These are phyloP conservation scores for Pheosia tremula DNA, from an alignment of 2,888 invertebrate species.

Conservation along the genomic window DNA sequence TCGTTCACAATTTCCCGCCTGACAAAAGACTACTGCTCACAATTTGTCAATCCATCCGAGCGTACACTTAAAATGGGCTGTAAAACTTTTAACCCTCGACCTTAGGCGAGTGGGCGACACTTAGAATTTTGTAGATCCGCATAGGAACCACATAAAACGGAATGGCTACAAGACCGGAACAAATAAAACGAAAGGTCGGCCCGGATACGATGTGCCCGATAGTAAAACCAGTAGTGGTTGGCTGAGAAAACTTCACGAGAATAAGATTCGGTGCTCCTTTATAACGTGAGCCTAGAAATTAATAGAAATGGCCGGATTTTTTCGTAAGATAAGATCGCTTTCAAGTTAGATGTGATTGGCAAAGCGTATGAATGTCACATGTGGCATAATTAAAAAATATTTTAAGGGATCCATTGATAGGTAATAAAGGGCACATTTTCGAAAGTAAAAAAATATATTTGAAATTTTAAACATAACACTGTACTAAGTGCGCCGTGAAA, in stretches of 20 bases:
- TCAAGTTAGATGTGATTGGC: slow-evolving; percentile 3
- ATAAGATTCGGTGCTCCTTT: slow-evolving; percentile 34
- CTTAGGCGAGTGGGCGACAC: slow-evolving; percentile 41
- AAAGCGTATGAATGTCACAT: slow-evolving; percentile 4
- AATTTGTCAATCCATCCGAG: slow-evolving; percentile 64
- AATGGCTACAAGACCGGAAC: slow-evolving; percentile 56
- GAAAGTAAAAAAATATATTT: too few relatives aligned
- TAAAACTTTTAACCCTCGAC: slow-evolving; percentile 69
- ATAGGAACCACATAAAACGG: slow-evolving; percentile 61
- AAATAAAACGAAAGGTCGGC: slow-evolving; percentile 60
- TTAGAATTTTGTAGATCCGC: slow-evolving; percentile 46
- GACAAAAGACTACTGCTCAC: slow-evolving; percentile 45
- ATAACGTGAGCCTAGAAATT: slow-evolving; percentile 26
- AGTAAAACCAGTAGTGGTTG: slow-evolving; percentile 37
- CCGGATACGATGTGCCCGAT: slow-evolving; percentile 49
- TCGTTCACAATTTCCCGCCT: slow-evolving; percentile 45
- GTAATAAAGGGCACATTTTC: too few relatives aligned
- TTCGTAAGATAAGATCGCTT: slow-evolving; percentile 17
- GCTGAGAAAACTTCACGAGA: slow-evolving; percentile 23
- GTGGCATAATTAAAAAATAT: too few relatives aligned
- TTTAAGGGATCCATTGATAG: too few relatives aligned
- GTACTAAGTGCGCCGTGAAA: too few relatives aligned
- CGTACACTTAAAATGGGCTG: slow-evolving; percentile 61
- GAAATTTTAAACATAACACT: too few relatives aligned
- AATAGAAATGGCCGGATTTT: slow-evolving; percentile 25